These are phyloP conservation scores for Ramphastos sulfuratus DNA, from an alignment of 2,113 vertebrate species.

Conservation along the genomic window DNA sequence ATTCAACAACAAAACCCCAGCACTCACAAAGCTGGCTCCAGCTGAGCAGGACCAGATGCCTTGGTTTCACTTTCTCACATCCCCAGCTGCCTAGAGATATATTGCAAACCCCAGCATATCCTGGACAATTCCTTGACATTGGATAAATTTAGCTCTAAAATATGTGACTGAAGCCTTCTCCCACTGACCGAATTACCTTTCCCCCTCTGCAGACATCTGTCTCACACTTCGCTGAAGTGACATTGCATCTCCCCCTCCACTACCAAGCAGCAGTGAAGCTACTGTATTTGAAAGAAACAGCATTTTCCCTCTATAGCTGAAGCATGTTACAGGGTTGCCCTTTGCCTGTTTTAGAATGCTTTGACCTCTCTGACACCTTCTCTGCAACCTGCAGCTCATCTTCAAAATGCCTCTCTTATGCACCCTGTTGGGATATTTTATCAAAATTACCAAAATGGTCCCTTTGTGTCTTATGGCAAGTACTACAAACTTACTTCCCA, in stretches of 20 bases:
- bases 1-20: background rate
- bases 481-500: background rate
- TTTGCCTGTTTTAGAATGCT: background rate
- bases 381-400: background rate
- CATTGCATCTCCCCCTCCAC: background rate
- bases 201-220: background rate
- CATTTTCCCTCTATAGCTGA: background rate
- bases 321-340: background rate
- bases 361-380: background rate
- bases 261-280: background rate
- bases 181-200: background rate
- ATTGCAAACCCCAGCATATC: background rate
- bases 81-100: background rate
- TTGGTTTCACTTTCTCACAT: background rate
- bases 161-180: background rate
- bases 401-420: background rate
- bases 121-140: background rate
- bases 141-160: background rate
- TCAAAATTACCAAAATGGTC: background rate
- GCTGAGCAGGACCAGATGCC: background rate
- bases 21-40: background rate
- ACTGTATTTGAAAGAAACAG: background rate
- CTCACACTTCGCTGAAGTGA: background rate
- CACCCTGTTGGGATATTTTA: rapidly evolving
- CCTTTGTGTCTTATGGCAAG: background rate